Evolutionary conservation across 2,797 vertebrate species (phyloP), one percentile per base, ranked within the genome.

Genomic region (Phyllotis vaccarum): DNA sequence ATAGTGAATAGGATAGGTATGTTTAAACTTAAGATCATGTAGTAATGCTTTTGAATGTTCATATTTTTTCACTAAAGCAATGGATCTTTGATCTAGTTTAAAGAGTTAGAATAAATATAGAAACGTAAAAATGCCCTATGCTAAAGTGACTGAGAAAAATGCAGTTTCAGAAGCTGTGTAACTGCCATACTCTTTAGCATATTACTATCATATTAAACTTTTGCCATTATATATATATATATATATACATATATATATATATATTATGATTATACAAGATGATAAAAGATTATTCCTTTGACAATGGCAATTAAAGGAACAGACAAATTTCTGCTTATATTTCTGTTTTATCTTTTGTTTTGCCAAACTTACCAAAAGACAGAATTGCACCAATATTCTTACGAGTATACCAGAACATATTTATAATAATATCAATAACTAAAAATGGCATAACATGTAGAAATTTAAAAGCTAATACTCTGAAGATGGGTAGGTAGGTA

Each of bases 341-440:
- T 49, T 49, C 46, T 9, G 5, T 49, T 76, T 56, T 60, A 9
- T 80, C 19, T 70, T 85, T 92, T 91, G 80, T 43, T 58, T 31
- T 5, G 0, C 62, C 31, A 93, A 88, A 2, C 5, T 68, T 87
- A 86, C 8, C 3, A 10, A 60, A n/a, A 86, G 49, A 93, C 96
- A 95, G 60, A 97, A 56, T 76, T 58, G 83, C 85, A 97, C 95
- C 81, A 91, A 16, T 76, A 82, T 58, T 96, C 9, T 49, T 96
- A 2, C 1, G 93, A 97, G 83, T 75, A 22, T 58, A 79, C 11
- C 62, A 89, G 95, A 92, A 66, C 0, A 2, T 86, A 11, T 88
- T 96, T 96, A 79, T 93, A 72, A 95, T 43, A 34, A 81, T 74
- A 60, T 85, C 94, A 85, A 72, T 85, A 81, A 62, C 5, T 52